Evolutionary conservation across 2,888 invertebrate species (phyloP).

Genomic region (Harpalus rufipes): DNA sequence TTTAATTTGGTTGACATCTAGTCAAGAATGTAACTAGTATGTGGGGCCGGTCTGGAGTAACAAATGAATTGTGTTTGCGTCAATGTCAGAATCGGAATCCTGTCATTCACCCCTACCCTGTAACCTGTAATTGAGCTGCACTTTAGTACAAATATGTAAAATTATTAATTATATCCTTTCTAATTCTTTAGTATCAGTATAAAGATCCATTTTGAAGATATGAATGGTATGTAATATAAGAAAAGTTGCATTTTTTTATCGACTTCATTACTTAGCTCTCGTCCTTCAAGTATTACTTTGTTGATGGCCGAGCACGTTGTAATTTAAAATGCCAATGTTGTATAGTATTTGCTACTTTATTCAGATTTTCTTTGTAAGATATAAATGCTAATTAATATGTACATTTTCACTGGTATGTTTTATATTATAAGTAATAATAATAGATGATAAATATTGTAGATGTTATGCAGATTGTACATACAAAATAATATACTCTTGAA

Average conservation of each 20-base stretch:
- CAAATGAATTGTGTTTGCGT: slow-evolving; percentile 21
- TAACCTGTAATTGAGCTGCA: slow-evolving; percentile 64
- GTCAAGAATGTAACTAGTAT: slow-evolving; percentile 59
- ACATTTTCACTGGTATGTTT: slow-evolving; percentile 66
- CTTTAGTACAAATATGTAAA: slow-evolving; percentile 67
- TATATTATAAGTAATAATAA: slow-evolving; percentile 63
- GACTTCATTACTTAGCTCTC: slow-evolving; percentile 59
- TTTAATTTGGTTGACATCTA: slow-evolving; percentile 54
- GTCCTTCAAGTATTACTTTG: slow-evolving; percentile 61
- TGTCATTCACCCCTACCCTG: slow-evolving; percentile 55
- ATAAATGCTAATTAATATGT: slow-evolving; percentile 66
- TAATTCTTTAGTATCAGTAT: slow-evolving; percentile 47
- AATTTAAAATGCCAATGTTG: slow-evolving; percentile 66
- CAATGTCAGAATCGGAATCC: slow-evolving; percentile 20
- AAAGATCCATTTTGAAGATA: slow-evolving; percentile 42
- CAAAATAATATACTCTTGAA: slow-evolving; percentile 66
- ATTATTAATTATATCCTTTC: slow-evolving; percentile 50
- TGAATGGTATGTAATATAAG: slow-evolving; percentile 56
- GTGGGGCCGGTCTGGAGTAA: slow-evolving; percentile 32
- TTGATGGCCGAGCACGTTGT: slow-evolving; percentile 64
- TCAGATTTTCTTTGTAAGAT: slow-evolving; percentile 66
- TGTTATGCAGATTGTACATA: slow-evolving; percentile 66
- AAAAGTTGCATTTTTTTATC: slow-evolving; percentile 55
- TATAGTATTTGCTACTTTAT: slow-evolving; percentile 65
- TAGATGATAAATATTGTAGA: slow-evolving; percentile 61